Evolutionary conservation across 2,888 invertebrate genomes (phyloP).

Genomic region (Caenorhabditis sp.): DNA sequence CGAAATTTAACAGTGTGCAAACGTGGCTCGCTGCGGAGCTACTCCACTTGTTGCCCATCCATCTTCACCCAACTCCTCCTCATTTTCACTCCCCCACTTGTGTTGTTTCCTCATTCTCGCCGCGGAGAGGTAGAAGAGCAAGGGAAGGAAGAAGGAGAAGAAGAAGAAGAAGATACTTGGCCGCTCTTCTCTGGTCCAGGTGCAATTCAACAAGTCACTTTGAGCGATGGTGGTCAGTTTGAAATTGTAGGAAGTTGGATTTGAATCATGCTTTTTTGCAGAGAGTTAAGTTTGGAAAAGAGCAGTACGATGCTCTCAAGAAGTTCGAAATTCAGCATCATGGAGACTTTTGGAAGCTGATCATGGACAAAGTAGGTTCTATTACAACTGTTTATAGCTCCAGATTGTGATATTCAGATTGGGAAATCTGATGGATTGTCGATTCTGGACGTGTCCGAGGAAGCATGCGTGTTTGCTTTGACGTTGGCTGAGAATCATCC

Average conservation of each 20-base stretch:
- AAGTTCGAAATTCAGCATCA: slow-evolving; percentile 74
- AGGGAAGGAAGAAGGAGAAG: too few species aligned
- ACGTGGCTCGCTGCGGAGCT: slow-evolving; percentile 28
- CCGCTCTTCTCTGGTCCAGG: slow-evolving; percentile 28
- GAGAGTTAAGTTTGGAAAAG: slow-evolving; percentile 72
- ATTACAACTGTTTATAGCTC: too few species aligned
- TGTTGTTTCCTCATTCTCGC: slow-evolving; percentile 57
- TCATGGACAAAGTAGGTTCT: slow-evolving; percentile 71
- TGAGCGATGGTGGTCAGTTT: slow-evolving; percentile 57
- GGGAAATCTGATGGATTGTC: slow-evolving; percentile 69
- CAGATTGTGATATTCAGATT: too few species aligned
- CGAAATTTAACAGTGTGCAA: slow-evolving; percentile 57
- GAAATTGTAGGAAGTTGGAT: not conserved
- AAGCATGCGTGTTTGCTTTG: slow-evolving; percentile 72
- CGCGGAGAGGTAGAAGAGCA: too few species aligned
- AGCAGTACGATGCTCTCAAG: slow-evolving; percentile 73
- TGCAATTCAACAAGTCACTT: slow-evolving; percentile 28
- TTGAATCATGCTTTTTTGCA: slow-evolving; percentile 25
- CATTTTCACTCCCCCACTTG: slow-evolving; percentile 57
- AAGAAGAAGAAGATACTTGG: slow-evolving; percentile 42
- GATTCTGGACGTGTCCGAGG: slow-evolving; percentile 75
- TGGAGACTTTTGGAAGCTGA: slow-evolving; percentile 75
- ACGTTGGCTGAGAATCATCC: slow-evolving; percentile 73
- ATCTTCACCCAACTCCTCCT: slow-evolving; percentile 41
- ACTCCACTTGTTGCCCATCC: slow-evolving; percentile 61